Evolutionary conservation across 2,888 invertebrate species (phyloP).

Genomic region (Eilema caniola): DNA sequence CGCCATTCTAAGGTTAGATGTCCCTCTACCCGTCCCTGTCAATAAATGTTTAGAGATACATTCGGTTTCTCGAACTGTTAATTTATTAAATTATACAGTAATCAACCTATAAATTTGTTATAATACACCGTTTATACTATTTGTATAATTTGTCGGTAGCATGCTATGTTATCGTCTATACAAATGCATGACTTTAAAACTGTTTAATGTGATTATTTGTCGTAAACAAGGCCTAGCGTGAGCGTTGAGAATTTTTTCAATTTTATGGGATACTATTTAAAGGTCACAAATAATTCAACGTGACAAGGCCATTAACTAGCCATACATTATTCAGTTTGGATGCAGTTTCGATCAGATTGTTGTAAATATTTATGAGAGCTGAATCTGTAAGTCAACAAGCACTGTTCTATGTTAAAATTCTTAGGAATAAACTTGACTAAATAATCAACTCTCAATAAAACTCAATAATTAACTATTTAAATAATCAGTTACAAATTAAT

Average conservation of each 20-base stretch:
- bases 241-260: background rate
- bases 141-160: constrained; percentile 34
- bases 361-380: background rate
- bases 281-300: background rate
- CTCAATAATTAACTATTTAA: too few species aligned
- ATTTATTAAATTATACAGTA: constrained; percentile 51
- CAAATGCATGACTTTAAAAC: constrained; percentile 19
- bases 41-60: constrained; percentile 25
- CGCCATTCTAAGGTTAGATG: constrained; percentile 20
- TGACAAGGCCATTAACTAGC: constrained; percentile 2
- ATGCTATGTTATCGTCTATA: constrained; percentile 24
- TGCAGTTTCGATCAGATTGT: background rate
- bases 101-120: constrained; percentile 40
- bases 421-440: too few species aligned
- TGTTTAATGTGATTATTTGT: background rate
- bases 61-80: constrained; percentile 53
- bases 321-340: background rate
- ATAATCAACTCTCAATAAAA: too few species aligned
- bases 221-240: constrained; percentile 11
- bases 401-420: background rate
- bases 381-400: background rate
- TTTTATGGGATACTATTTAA: background rate
- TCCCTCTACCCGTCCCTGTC: constrained; percentile 29
- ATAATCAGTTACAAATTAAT: too few species aligned
- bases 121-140: constrained; percentile 34